Base-by-base conservation (phyloP, 1,140 invertebrate species). In the Cyrtorhinus lividipennis region DNA sequence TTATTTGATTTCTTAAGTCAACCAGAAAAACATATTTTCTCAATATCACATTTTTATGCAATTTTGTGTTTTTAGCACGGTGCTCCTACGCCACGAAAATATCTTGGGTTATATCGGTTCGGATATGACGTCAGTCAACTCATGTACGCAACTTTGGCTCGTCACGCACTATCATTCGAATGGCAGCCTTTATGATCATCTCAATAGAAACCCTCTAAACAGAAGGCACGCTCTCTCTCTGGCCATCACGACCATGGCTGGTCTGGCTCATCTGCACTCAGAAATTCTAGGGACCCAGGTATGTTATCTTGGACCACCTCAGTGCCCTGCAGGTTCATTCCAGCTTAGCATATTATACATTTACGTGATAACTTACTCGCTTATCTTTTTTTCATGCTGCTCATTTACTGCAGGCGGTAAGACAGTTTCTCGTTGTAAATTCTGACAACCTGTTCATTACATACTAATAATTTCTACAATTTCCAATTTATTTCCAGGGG, bases 101-200 rank as follows among this genome's bases (percentile, higher is more conserved):
- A 90, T 95, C 65, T 78, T 95, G 1, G 88, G 90, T 20, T 95
- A 91, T 69, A 88, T 93, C 67, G 90, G 89, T 1, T 90, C 90
- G 18, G 92, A 95, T 71, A 92, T 92, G 81, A 93, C 85, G 1
- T 87, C 85, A 12, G 75, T 82, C 18, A 86, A 85, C 66, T 87
- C 84, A 2, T 90, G 87, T 70, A 94, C 90, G 1, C 90, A 94
- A 70, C 77, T 94, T 1, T 93, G 88, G 88, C 75, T 95, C 1
- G 83, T 95, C 13, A 94, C 93, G 0, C 90, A 96, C 72, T 96
- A 92, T 73, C 93, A 97, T 77, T 83, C 88, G 8, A 78, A 90
- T 67, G 94, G 95, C 5, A 96, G 93, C 10, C 78, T 98, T n/a
- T 95, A 90, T 72, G 92, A 97, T 77, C 87, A 93, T 75, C 77